phyloP scores from a whole-genome alignment of 2,797 vertebrate species.

The Steatocranus sp. region DNA sequence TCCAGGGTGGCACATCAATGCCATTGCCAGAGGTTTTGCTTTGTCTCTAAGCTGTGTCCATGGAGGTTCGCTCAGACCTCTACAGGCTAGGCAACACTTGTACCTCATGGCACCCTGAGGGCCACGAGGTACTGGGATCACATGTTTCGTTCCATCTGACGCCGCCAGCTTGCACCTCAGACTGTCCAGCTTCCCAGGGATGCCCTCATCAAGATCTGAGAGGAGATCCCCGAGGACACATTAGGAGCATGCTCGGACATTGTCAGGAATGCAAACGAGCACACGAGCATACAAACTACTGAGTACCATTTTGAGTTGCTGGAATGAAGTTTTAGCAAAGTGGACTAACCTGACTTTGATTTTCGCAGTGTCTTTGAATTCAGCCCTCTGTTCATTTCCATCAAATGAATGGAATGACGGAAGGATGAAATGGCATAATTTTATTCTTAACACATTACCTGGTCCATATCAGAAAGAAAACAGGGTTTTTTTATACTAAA shows the following conservation, averaged over 20 bases:
- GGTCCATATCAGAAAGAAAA: not conserved
- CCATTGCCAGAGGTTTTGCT: not conserved
- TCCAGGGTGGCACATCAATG: not conserved
- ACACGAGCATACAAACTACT: not conserved
- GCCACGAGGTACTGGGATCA: not conserved
- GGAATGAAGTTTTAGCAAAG: not conserved
- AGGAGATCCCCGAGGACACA: not conserved
- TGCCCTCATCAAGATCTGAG: not conserved
- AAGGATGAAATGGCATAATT: not conserved
- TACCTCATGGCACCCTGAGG: not conserved
- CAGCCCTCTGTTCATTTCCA: not conserved
- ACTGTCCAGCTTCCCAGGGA: not conserved
- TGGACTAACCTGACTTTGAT: not conserved
- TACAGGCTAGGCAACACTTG: not conserved
- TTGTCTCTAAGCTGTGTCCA: not conserved
- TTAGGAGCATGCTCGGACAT: not conserved
- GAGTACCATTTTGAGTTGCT: not conserved
- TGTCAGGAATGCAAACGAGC: not conserved
- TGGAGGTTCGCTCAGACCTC: not conserved
- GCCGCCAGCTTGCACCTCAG: not conserved
- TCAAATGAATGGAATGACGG: not conserved
- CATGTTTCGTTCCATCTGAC: not conserved
- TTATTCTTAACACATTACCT: not conserved
- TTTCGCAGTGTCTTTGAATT: not conserved
- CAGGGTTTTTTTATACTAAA: not conserved